Evolutionary conservation across 2,888 invertebrate species (phyloP).

Genomic region (Lydus trimaculatus): DNA sequence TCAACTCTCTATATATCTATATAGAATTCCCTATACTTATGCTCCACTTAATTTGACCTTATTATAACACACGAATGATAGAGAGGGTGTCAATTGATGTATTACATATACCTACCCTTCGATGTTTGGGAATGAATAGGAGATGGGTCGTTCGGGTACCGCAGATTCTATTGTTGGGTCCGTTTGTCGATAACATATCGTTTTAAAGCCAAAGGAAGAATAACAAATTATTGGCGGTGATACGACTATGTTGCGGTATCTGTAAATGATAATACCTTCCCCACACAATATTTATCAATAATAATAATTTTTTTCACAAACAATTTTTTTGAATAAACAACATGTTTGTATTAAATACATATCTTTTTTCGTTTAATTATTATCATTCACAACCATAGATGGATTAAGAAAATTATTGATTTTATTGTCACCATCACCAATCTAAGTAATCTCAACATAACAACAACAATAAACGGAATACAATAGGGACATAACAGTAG

Average conservation of each 20-base stretch:
- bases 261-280: not conserved
- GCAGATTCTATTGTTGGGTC: slow-evolving; percentile 18
- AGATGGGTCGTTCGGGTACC: slow-evolving; percentile 39
- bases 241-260: not conserved
- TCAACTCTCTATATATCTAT: slow-evolving; percentile 15
- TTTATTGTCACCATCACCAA: slow-evolving; percentile 9
- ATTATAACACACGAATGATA: slow-evolving; percentile 34
- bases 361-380: not conserved
- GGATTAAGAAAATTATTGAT: slow-evolving; percentile 5
- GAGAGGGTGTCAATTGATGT: slow-evolving; percentile 36
- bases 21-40: slow-evolving; percentile 28
- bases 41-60: slow-evolving; percentile 45
- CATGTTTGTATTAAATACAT: not conserved
- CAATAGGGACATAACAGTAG: slow-evolving; percentile 46
- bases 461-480: slow-evolving; percentile 28
- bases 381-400: not conserved
- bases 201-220: not conserved
- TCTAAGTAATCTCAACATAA: slow-evolving; percentile 2
- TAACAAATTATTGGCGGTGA: not conserved
- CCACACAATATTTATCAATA: slow-evolving; percentile 4
- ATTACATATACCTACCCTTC: slow-evolving; percentile 9
- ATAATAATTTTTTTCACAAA: not conserved
- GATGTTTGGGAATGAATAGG: slow-evolving; percentile 34
- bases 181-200: not conserved
- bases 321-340: not conserved